These are phyloP conservation scores for Centroberyx gerrardi DNA, from an alignment of 2,797 vertebrate genomes.

Conservation along the genomic window DNA sequence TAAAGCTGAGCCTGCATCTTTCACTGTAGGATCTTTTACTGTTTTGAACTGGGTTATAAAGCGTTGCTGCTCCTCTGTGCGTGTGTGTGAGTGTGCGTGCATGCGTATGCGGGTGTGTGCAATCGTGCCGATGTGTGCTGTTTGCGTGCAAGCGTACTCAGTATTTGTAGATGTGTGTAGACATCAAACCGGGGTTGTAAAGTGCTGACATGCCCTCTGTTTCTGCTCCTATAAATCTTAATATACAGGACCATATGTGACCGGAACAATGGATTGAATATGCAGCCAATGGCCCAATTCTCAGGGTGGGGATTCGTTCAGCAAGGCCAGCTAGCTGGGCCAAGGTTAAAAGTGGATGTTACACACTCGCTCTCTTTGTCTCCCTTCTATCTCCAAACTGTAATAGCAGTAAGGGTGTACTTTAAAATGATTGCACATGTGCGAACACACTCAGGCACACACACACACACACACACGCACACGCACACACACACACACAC, in stretches of 20 bases:
- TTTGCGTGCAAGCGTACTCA: neutral
- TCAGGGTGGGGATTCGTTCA: conserved; percentile 25
- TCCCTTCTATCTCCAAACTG: conserved; percentile 45
- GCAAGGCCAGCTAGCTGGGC: conserved; percentile 25
- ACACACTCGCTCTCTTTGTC: conserved; percentile 39
- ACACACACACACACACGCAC: conserved; percentile 14
- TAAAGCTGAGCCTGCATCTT: conserved; percentile 77
- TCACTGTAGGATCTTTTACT: conserved; percentile 58
- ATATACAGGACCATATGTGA: conserved; percentile 30
- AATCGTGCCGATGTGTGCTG: too few species aligned
- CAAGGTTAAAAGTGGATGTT: conserved; percentile 42
- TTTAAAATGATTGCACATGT: conserved; percentile 56
- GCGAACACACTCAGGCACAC: neutral
- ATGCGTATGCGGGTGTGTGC: neutral
- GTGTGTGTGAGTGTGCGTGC: neutral
- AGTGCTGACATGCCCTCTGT: conserved; percentile 38
- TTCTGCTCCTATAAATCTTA: conserved; percentile 57
- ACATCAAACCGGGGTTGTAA: conserved; percentile 46
- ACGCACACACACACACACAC: conserved; percentile 21
- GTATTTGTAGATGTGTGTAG: conserved; percentile 10
- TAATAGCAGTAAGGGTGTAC: conserved; percentile 44
- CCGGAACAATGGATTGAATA: conserved; percentile 14
- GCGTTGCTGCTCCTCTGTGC: neutral
- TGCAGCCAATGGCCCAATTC: conserved; percentile 31
- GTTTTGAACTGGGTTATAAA: conserved; percentile 61